Evolutionary conservation across 2,113 vertebrate genomes (phyloP).

Genomic region (Orthonyx spaldingii): DNA sequence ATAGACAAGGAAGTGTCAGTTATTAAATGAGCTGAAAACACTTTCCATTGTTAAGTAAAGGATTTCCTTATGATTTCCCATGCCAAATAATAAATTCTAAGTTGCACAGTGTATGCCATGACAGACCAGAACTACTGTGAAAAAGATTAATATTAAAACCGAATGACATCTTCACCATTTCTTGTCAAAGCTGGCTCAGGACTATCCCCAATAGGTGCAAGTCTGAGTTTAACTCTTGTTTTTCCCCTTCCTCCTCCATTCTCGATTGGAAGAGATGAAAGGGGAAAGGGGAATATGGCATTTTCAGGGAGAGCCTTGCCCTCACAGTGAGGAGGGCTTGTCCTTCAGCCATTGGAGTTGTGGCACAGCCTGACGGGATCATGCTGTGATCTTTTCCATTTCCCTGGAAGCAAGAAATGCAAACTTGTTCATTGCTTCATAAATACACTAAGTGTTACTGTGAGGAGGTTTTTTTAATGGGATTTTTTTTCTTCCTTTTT

Average conservation of each 20-base stretch:
- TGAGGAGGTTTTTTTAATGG: neutral
- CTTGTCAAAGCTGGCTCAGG: neutral
- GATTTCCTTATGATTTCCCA: constrained; percentile 63
- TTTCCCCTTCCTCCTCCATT: neutral
- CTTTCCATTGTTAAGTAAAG: constrained; percentile 57
- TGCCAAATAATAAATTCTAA: constrained; percentile 39
- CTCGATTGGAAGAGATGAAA: neutral
- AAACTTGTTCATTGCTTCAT: neutral
- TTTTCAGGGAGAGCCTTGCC: neutral
- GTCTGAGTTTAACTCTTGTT: neutral
- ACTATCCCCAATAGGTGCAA: neutral
- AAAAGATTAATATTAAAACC: neutral
- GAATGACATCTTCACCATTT: neutral
- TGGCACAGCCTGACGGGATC: neutral
- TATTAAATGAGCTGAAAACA: constrained; percentile 17
- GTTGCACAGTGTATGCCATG: neutral
- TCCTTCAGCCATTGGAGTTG: neutral
- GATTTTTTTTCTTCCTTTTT: neutral
- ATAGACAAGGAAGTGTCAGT: constrained; percentile 62
- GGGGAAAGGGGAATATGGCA: neutral
- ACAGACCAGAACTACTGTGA: neutral
- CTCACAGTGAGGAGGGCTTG: neutral
- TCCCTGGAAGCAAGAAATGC: neutral
- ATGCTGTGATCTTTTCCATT: neutral
- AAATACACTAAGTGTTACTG: neutral